Base-by-base conservation (phyloP, 2,113 vertebrate genomes). In the Gallinago paraguaiae region DNA sequence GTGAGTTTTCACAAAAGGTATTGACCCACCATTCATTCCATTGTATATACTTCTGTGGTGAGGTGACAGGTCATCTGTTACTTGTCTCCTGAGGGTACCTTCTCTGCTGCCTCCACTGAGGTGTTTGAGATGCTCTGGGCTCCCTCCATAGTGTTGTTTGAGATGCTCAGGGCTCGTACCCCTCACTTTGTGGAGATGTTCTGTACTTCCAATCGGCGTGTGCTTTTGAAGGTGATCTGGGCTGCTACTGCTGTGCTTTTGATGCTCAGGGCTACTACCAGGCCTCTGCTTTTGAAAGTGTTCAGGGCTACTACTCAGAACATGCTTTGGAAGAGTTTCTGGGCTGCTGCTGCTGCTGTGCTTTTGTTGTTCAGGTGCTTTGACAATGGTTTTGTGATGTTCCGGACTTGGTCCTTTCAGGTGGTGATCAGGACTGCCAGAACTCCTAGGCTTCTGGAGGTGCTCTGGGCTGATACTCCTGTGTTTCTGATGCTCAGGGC, bases 161-260 rank as follows among this genome's bases (percentile, higher is more conserved):
- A 98, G 98, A 33, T 98, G 98, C 97, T 99, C 99, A 0, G 99
- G 99, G 94, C 99, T 99, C 8, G 98, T 99, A n/a, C 98, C 98
- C 94, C 98, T 97, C 71, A 97, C 98, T 97, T 99, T 99, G 92
- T 98, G 98, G 24, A 99, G 98, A 56, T 99, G 98, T 95, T 99
- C 99, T 51, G 98, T 98, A 86, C 98, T 99, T 74, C 98, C 98
- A 30, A 97, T 95, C 1, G 94, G 78, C 1, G 97, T 95, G 43
- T 98, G 98, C 95, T 99, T 99, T 48, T 98, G 98, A 37, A 98
- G 97, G 54, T 98, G 98, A 70, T 98, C 98, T 0, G 98, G 98
- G 92, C 98, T 98, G 56, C 98, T 97, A 30, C 98, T 78, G 5
- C 98, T 90, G 92, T 98, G 98, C 96, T 98, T 97, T 88, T 97